phyloP scores from a whole-genome alignment of 2,113 vertebrate species.

The Gambusia holbrooki region DNA sequence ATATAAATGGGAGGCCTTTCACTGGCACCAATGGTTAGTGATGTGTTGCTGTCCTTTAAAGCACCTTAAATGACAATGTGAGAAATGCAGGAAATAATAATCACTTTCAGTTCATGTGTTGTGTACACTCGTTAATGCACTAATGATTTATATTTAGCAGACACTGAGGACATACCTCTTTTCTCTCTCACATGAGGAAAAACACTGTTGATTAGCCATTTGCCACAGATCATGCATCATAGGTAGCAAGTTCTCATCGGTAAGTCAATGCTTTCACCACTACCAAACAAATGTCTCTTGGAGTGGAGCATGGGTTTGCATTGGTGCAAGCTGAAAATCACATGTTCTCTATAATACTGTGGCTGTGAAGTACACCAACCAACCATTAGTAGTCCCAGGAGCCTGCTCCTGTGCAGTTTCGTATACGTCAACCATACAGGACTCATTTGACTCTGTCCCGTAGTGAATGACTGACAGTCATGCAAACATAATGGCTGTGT shows the following conservation, averaged over 20 bases:
- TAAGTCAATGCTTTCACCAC: constrained; percentile 58
- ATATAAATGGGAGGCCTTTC: constrained; percentile 37
- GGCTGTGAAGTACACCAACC: constrained; percentile 64
- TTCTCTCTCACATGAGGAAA: constrained; percentile 40
- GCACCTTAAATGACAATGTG: constrained; percentile 16
- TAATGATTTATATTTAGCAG: constrained; percentile 55
- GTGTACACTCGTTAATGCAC: constrained; percentile 32
- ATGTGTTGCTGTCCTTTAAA: constrained; percentile 37
- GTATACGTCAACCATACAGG: constrained; percentile 64
- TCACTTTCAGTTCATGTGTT: constrained; percentile 26
- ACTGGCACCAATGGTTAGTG: constrained; percentile 36
- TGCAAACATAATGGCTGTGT: constrained; percentile 59
- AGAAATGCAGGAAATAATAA: constrained; percentile 30
- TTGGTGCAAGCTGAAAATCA: constrained; percentile 55
- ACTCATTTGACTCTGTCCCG: constrained; percentile 63
- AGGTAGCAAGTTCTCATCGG: constrained; percentile 32
- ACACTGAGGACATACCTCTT: constrained; percentile 36
- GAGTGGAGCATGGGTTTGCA: constrained; percentile 41
- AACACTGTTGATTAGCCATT: constrained; percentile 32
- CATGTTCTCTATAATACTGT: constrained; percentile 66
- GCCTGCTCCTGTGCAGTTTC: constrained; percentile 57
- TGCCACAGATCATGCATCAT: constrained; percentile 28
- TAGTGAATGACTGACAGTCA: constrained; percentile 56
- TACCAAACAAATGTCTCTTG: constrained; percentile 52
- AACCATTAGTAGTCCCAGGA: constrained; percentile 65